Conservation (phyloP, 2,888 invertebrate species). For the Lymantria dispar region DNA sequence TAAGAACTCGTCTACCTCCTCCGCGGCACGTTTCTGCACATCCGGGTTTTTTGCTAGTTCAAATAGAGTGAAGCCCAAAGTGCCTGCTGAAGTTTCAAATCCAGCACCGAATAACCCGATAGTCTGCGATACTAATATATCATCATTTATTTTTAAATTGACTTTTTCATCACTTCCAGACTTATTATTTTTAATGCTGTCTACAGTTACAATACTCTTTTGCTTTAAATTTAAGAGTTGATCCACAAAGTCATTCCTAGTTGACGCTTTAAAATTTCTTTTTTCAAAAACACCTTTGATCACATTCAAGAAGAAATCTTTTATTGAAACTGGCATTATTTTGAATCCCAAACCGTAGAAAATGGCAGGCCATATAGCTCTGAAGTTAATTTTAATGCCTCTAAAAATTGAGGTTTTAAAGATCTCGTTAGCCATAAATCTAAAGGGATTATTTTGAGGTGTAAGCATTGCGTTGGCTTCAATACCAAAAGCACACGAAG, state of each 20-base stretch:
- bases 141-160: background rate
- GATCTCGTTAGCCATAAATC: conserved; percentile 28
- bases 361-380: conserved; percentile 35
- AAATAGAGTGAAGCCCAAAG: background rate
- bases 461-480: conserved; percentile 33
- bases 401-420: conserved; percentile 25
- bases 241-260: conserved; percentile 4
- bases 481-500: conserved; percentile 40
- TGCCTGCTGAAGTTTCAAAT: background rate
- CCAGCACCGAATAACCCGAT: background rate
- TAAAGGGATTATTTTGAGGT: conserved; percentile 32
- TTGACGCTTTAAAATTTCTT: background rate
- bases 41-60: conserved; percentile 1
- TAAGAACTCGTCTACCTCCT: background rate
- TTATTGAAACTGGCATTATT: conserved; percentile 26
- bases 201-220: conserved; percentile 16
- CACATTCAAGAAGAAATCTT: conserved; percentile 24
- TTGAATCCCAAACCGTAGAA: conserved; percentile 37
- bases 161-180: background rate
- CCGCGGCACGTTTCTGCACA: background rate
- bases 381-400: conserved; percentile 18
- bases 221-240: background rate
- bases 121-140: background rate
- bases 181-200: background rate
- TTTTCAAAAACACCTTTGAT: background rate